These are phyloP conservation scores for Elephas maximus DNA, from an alignment of 2,113 vertebrate genomes.

Conservation along the genomic window DNA sequence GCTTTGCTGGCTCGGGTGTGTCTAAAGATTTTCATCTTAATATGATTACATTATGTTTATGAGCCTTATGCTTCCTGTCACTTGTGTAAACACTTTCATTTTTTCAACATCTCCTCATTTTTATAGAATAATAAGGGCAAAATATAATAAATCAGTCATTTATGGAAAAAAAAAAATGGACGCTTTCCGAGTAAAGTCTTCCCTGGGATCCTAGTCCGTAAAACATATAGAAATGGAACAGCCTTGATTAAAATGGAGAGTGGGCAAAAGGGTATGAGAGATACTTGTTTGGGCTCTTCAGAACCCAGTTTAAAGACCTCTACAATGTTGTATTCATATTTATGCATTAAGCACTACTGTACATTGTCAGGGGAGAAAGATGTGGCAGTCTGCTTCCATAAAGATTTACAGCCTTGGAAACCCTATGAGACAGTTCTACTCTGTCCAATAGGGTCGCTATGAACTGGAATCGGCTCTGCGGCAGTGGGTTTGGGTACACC, in stretches of 20 bases:
- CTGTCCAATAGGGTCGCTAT: too few relatives aligned
- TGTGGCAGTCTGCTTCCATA: too few relatives aligned
- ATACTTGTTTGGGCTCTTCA: not conserved
- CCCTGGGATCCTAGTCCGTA: not conserved
- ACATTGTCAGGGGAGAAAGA: too few relatives aligned
- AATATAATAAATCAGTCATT: not conserved
- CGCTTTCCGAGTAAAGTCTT: not conserved
- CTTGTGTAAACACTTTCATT: not conserved
- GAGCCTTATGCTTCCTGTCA: not conserved
- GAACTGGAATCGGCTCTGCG: too few relatives aligned
- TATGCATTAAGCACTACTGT: not conserved
- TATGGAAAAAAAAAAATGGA: not conserved
- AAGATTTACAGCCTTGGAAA: too few relatives aligned
- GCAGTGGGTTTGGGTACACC: too few relatives aligned
- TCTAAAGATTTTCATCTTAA: slow-evolving; percentile 37
- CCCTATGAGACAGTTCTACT: too few relatives aligned
- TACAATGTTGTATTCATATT: not conserved
- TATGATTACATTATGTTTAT: slow-evolving; percentile 13
- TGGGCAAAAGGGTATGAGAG: not conserved
- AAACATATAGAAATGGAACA: not conserved
- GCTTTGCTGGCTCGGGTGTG: not conserved
- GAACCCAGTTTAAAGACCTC: not conserved
- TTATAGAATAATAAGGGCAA: not conserved
- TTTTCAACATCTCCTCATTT: slow-evolving; percentile 22
- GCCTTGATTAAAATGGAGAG: not conserved